Percentiles rank a stretch among this genome's conserved stretches.
These are phyloP conservation scores for Julus scandinavius DNA, from an alignment of 2,888 invertebrate species.

Conservation along the genomic window DNA sequence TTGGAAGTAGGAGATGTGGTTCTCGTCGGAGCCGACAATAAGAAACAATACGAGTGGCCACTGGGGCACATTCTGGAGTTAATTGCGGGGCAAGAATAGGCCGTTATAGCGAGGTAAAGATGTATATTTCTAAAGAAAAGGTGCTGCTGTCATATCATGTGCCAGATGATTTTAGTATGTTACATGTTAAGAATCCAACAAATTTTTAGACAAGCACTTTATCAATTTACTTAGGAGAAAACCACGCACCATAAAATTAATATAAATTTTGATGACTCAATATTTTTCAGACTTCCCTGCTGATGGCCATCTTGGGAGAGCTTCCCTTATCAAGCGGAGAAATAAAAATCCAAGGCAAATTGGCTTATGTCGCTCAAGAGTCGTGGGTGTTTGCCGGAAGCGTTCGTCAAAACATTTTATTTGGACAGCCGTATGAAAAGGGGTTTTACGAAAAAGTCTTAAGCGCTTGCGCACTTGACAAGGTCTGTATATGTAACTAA, in stretches of 20 bases:
- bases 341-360: constrained; percentile 72
- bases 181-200: background rate
- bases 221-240: background rate
- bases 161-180: constrained; percentile 1
- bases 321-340: constrained; percentile 74
- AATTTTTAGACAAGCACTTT: background rate
- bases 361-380: constrained; percentile 75
- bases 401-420: constrained; percentile 91
- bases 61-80: background rate
- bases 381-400: constrained; percentile 81
- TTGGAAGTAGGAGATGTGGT: background rate
- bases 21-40: background rate
- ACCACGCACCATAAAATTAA: background rate
- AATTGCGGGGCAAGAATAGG: background rate
- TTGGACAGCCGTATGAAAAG: constrained; percentile 77
- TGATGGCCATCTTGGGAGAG: constrained; percentile 76
- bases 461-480: constrained; percentile 66
- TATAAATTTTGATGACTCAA: background rate
- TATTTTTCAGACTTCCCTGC: constrained; percentile 63
- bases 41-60: background rate
- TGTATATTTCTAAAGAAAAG: background rate
- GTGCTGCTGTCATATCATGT: background rate
- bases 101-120: no score
- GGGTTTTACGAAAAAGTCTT: constrained; percentile 68
- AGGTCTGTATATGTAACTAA: constrained; percentile 28